Base-by-base conservation (phyloP, 2,113 vertebrate genomes). In the Megaleporinus macrocephalus region DNA sequence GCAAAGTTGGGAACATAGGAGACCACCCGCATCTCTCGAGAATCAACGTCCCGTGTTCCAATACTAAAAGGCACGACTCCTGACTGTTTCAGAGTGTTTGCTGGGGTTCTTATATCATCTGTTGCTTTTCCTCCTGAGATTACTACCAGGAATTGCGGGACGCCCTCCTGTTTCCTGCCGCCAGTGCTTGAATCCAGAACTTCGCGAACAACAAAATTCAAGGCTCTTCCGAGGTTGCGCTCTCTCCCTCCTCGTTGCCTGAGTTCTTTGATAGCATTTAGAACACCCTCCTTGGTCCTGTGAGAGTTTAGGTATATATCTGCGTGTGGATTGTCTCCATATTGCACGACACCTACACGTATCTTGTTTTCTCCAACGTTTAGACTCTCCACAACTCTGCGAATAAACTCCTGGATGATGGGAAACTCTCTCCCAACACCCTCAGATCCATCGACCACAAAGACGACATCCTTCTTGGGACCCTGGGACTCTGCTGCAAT, bases 361-460 rank as follows among this genome's bases (percentile, higher is more conserved):
- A 97, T 95, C 57, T 93, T 95, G 81, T 98, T 94, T 0, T 93
- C 94, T 6, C 95, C 96, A 0, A 99, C 92, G 0, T 96, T 95
- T 62, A 99, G 93, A 80, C 86, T 94, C 73, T 96, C 95, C 1
- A 98, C 95, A 1, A 98, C 85, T 29, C 88, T 93, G 76, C 94
- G 91, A 51, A 99, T 87, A 80, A 99, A 99, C 0, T 93, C 92
- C 82, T 94, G 94, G 85, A 99, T 85, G 53, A 96, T 90, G 22
- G 94, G 86, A 81, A 98, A 99, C 63, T 96, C 94, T 0, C 86
- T 91, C 84, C 95, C 92, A 87, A 96, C 94, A 0, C 89, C 92
- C 16, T 95, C 95, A 0, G 98, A 99, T 81, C 98, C 96, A 57
- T 99, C 98, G 0, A 99, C 90, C 49, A 99, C 92, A 88, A 99